Evolutionary conservation across 1,140 invertebrate genomes (phyloP), one percentile per base, ranked within the genome.

Genomic region (Aricia agestis): DNA sequence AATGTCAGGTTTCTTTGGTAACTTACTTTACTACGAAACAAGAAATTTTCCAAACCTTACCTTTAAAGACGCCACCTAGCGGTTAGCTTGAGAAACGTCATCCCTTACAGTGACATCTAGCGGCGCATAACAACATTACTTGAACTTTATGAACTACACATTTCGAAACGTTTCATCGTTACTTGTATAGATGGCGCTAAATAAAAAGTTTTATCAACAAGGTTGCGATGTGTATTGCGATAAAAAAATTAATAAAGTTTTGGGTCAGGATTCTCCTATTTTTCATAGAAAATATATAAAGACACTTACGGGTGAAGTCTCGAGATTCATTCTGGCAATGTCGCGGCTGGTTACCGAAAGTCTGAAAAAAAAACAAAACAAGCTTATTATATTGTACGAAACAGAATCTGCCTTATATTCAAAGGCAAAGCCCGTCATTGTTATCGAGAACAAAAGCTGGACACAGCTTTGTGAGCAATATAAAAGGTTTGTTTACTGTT

Each of bases 221-320:
- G 68, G 70, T 77, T 78, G 74, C 78, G 74, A 82, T 78, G 74
- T 75, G 72, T 69, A 68, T 36, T 19, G n/a, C n/a, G 52, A 19
- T 18, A 69, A 67, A 63, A 66, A 13, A 25, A 31, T 45, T 31
- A 63, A 63, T 19, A 42, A 67, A 5, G 31, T 31, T 18, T 58
- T 68, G 5, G 57, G 9, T 31, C 7, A 9, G 0, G 19, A n/a
- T 57, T 9, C 19, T 31, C 6, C 25, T 25, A 3, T 25, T 25
- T n/a, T 13, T 5, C 15, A 31, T 9, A 15, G 1, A 13, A 31
- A 58, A 58, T 31, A 57, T 19, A 63, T 61, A 42, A 42, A 9
- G 32, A 32, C 84, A 89, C 86, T 88, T 72, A 90, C 87, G 83
- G 83, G 82, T 86, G 80, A 81, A 76, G 78, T 84, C 74, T 82